Base-by-base conservation (phyloP, 2,113 vertebrate species). In the Colius striatus region DNA sequence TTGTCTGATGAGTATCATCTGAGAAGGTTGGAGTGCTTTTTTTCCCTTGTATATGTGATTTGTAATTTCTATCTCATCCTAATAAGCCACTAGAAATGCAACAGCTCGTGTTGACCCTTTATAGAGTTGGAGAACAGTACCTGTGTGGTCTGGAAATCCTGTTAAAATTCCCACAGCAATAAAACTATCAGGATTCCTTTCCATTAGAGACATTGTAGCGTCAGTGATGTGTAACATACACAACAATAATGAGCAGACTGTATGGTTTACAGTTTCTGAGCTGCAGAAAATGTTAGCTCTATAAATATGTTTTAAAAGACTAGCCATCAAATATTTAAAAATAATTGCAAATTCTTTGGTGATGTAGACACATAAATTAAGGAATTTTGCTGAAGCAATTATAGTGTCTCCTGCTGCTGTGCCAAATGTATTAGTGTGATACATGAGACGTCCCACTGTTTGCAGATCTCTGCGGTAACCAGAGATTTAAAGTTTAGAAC, bases 41-140 rank as follows among this genome's bases (percentile, higher is more conserved):
- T 97, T 95, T 92, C 21, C 29, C 90, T 97, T 83, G 4, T 62
- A 10, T n/a, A 25, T 70, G 20, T 84, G 41, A 74, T 93, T 97
- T 96, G 71, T 91, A 95, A 96, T 93, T 96, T 96, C 87, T 84
- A 2, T 90, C 94, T 90, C 45, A 53, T 63, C 47, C 16, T 92
- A 87, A 73, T 25, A 80, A 29, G 15, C 18, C 20, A 14, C 38
- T 76, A 63, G 47, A 84, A 86, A 57, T 57, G 11, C 20, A 55
- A 10, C 50, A 60, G 47, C 19, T 85, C 12, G 13, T 29, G 45
- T 32, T 89, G 62, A 57, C 15, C 84, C n/a, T 57, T 70, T 66
- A 26, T 12, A 74, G 72, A 79, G 51, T 1, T 55, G 34, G 54
- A 90, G 48, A 83, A 70, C 14, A 58, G 38, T 57, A 57, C 38